These are phyloP conservation scores for Drosophila setifemur DNA, from an alignment of 1,140 invertebrate genomes.

Conservation along the genomic window DNA sequence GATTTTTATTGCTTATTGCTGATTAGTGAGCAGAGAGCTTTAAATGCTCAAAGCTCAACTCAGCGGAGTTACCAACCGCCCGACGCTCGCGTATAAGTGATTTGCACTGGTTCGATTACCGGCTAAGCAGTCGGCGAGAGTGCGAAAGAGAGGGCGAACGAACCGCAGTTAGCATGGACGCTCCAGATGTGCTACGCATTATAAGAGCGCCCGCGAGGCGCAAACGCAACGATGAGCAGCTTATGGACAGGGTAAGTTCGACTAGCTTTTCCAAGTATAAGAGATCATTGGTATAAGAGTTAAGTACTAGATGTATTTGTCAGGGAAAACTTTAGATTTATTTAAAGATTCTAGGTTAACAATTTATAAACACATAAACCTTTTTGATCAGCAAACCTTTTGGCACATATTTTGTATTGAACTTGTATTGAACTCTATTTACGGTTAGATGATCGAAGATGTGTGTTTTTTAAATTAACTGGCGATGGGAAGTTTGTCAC, in stretches of 20 bases:
- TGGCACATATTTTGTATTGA: too few species aligned
- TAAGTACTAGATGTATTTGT: too few species aligned
- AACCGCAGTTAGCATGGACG: slow-evolving; percentile 56
- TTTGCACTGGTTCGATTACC: slow-evolving; percentile 24
- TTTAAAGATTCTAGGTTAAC: too few species aligned
- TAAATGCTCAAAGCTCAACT: slow-evolving; percentile 43
- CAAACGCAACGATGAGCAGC: slow-evolving; percentile 76
- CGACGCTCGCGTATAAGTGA: slow-evolving; percentile 38
- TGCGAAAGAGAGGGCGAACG: background rate
- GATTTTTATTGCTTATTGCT: slow-evolving; percentile 18
- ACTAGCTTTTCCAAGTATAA: background rate
- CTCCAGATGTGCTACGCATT: slow-evolving; percentile 69
- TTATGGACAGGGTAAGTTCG: slow-evolving; percentile 73
- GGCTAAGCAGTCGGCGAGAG: background rate
- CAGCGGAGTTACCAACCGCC: slow-evolving; percentile 10
- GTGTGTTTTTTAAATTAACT: too few species aligned
- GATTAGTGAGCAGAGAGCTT: slow-evolving; percentile 1
- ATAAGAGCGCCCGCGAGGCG: slow-evolving; percentile 72
- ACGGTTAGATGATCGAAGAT: too few species aligned
- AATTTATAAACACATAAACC: too few species aligned
- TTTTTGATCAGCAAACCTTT: too few species aligned
- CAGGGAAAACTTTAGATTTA: too few species aligned
- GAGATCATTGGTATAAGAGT: background rate
- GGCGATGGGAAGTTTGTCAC: slow-evolving; percentile 26
- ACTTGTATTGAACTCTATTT: slow-evolving; percentile 52